Evolutionary conservation across 2,113 vertebrate genomes (phyloP).

Genomic region (Labeo catla): DNA sequence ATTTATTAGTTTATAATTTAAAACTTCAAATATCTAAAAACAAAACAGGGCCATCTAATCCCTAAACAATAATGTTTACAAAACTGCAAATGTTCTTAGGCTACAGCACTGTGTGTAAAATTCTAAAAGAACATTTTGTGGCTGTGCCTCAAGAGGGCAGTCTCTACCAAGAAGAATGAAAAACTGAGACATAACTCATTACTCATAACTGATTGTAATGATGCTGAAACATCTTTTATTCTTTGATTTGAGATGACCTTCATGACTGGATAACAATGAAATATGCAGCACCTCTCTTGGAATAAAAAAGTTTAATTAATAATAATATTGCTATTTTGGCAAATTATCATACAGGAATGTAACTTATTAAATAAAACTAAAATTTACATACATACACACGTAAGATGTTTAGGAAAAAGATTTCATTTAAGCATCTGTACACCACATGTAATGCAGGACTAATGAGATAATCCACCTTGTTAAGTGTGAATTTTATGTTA

Average conservation of each 20-base stretch:
- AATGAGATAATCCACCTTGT: background rate
- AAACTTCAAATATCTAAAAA: background rate
- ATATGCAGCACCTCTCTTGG: too few relatives aligned
- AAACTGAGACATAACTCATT: background rate
- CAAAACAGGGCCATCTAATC: background rate
- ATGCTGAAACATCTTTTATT: background rate
- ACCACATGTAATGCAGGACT: background rate
- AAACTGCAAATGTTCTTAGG: background rate
- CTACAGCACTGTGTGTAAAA: background rate
- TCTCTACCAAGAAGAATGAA: constrained; percentile 12
- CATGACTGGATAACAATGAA: too few relatives aligned
- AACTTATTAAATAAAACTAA: background rate
- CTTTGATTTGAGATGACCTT: background rate
- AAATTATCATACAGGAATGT: too few relatives aligned
- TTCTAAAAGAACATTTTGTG: background rate
- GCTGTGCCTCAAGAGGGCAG: constrained; percentile 34
- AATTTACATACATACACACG: background rate
- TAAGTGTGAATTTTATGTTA: background rate
- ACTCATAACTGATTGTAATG: background rate
- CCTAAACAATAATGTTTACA: background rate
- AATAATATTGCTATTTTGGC: background rate
- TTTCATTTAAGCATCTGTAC: background rate
- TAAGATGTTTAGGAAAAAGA: background rate
- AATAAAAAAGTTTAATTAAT: too few relatives aligned
- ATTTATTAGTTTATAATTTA: constrained; percentile 7